Conservation (phyloP, 2,113 vertebrate species). For the Macaca fascicularis region T2T-MFA8v1.1 NC_088375.1:58874001-58874500, state of each 20-base stretch:
- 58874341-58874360: background rate
- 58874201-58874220: fast-evolving
- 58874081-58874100: background rate
- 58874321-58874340: background rate
- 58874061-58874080: background rate
- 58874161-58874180: fast-evolving
- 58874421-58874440: background rate
- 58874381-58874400: fast-evolving
- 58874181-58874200: fast-evolving
- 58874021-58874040: background rate
- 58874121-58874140: fast-evolving
- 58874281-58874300: background rate
- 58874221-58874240: fast-evolving
- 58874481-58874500: background rate
- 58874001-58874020: background rate
- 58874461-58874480: background rate
- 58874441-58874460: background rate
- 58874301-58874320: fast-evolving
- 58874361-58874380: background rate
- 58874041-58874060: background rate
- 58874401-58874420: fast-evolving
- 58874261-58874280: fast-evolving
- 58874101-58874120: background rate
- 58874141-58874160: background rate
- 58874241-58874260: fast-evolving